Base-by-base conservation (phyloP, 2,888 invertebrate genomes). In the Antheraea yamamai region DNA sequence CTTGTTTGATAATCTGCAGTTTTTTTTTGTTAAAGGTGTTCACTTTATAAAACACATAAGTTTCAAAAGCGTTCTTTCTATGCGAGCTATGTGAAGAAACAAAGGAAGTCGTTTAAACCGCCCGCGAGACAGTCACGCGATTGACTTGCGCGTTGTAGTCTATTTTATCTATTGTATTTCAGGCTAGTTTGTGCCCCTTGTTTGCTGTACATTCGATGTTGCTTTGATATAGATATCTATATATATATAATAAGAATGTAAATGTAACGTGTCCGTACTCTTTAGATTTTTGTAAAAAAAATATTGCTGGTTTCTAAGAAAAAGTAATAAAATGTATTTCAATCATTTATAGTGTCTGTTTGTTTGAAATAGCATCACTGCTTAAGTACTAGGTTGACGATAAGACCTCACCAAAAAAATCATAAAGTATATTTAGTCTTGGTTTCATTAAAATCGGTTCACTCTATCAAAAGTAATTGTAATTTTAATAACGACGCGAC, bases 81-180 rank as follows among this genome's bases (percentile, higher is more conserved):
- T 87, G 86, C 87, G 85, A 87, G 86, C 85, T 87, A 89, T 88
- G 90, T 88, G 86, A 88, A 90, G 89, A 90, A 90, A 91, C 91
- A 91, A 92, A 91, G 92, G 92, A 91, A 92, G 89, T 89, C 88
- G 89, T 91, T 90, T 89, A 89, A 74, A 89, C 85, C 89, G 85
- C 86, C 87, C 87, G 85, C 89, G 87, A 90, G 89, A 91, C 90
- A 91, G 92, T 90, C 92, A 93, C 92, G 92, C 92, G 88, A 91
- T 83, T 84, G 81, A 81, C 86, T 83, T 83, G 84, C 84, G 84
- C 86, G 79, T 81, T 83, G 81, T 81, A 83, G 82, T 85, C 84
- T 84, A 81, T 78, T 79, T 85, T 88, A 87, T 88, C 88, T 89
- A 85, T 87, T 88, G 87, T 89, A 87, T 85, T 86, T 84, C 58